Percentiles rank a stretch among this genome's conserved stretches.
Evolutionary conservation across 2,113 vertebrate species (phyloP).

Genomic region (Polypterus bichir): DNA sequence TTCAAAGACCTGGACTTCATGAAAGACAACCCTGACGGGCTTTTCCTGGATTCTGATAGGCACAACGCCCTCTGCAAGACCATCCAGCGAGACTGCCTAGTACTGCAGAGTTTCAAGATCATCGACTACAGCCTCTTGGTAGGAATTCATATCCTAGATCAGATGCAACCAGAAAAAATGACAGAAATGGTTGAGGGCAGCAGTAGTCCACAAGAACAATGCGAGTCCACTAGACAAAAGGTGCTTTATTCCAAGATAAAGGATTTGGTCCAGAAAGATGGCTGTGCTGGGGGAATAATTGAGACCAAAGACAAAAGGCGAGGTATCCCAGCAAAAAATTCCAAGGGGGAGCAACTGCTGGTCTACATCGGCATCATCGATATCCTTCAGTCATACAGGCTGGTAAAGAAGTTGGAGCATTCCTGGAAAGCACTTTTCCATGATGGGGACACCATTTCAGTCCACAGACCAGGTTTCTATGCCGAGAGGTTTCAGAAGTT

Average conservation of each 20-base stretch:
- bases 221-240: constrained; percentile 42
- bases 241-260: constrained; percentile 58
- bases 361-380: constrained; percentile 91
- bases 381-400: constrained; percentile 89
- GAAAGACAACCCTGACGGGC: constrained; percentile 63
- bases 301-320: constrained; percentile 74
- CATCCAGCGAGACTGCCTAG: constrained; percentile 83
- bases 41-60: constrained; percentile 70
- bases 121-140: constrained; percentile 93
- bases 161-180: constrained; percentile 44
- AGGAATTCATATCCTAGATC: constrained; percentile 76
- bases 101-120: constrained; percentile 93
- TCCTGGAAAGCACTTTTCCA: constrained; percentile 91
- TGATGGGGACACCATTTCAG: constrained; percentile 87
- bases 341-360: constrained; percentile 75
- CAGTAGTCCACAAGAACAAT: constrained; percentile 8
- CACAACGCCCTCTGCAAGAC: constrained; percentile 78
- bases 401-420: constrained; percentile 86
- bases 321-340: constrained; percentile 75
- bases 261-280: constrained; percentile 60
- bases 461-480: constrained; percentile 87
- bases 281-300: constrained; percentile 41
- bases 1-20: constrained; percentile 89
- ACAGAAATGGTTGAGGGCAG: constrained; percentile 12
- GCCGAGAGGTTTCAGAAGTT: constrained; percentile 85